Conservation (phyloP, 2,888 invertebrate species). For the Eristalis tenax region DNA sequence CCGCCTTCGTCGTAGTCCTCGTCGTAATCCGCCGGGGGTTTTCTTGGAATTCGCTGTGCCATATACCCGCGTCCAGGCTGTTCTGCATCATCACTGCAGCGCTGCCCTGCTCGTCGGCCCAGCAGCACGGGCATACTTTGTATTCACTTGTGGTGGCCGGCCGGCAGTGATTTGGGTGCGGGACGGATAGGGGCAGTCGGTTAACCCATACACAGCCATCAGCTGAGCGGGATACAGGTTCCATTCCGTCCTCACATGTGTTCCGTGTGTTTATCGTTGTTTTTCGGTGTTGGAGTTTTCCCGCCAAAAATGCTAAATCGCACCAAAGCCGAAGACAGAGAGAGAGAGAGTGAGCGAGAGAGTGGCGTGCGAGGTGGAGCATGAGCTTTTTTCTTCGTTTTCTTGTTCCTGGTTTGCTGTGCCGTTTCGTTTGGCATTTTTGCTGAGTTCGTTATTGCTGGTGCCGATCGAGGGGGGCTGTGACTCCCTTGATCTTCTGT, state of each 20-base stretch:
- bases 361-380: neutral
- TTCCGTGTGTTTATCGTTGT: constrained; percentile 9
- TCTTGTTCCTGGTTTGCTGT: neutral
- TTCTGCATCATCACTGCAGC: constrained; percentile 12
- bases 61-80: constrained; percentile 37
- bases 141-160: neutral
- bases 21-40: constrained; percentile 69
- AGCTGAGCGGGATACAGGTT: constrained; percentile 3
- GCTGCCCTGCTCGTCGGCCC: neutral
- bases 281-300: constrained; percentile 44
- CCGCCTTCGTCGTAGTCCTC: constrained; percentile 7
- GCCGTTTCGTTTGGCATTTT: neutral
- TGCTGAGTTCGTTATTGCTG: neutral
- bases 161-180: neutral
- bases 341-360: neutral
- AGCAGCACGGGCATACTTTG: neutral
- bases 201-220: neutral
- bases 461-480: neutral
- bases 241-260: constrained; percentile 33
- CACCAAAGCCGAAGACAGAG: neutral
- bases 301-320: constrained; percentile 65
- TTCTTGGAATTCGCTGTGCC: constrained; percentile 71
- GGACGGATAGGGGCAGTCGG: neutral
- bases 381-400: neutral
- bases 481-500: neutral